Evolutionary conservation across 2,113 vertebrate species (phyloP).

Genomic region (Zootoca vivipara): DNA sequence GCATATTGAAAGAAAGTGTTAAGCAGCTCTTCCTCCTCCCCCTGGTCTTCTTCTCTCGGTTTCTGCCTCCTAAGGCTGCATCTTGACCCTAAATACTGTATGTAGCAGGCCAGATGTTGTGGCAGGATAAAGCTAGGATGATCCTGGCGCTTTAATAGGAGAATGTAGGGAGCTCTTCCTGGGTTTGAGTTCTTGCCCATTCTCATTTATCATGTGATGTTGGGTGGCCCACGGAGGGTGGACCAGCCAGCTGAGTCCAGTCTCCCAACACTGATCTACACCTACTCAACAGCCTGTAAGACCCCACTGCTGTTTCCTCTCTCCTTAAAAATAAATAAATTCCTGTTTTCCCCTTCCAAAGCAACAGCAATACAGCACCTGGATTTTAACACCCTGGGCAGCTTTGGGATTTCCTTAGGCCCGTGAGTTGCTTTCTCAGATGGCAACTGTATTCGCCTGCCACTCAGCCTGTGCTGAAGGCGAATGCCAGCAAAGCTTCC

Average conservation of each 20-base stretch:
- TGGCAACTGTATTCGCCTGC: fast-evolving
- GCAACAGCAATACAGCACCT: background rate
- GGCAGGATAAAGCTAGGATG: background rate
- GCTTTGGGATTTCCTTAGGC: background rate
- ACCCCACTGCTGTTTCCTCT: background rate
- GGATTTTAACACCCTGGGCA: slow-evolving; percentile 33
- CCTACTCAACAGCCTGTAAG: background rate
- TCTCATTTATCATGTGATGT: background rate
- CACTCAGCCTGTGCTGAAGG: background rate
- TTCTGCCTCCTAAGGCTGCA: background rate
- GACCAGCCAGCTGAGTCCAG: too few species aligned
- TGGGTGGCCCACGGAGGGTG: too few species aligned
- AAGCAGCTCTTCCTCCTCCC: background rate
- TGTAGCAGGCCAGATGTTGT: background rate
- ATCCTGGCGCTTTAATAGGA: background rate
- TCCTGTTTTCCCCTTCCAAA: background rate
- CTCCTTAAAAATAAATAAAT: too few species aligned
- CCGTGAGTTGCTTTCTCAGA: background rate
- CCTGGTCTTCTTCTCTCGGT: background rate
- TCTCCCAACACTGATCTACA: too few species aligned
- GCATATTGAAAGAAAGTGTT: background rate
- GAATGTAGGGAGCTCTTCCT: background rate
- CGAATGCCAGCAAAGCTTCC: background rate
- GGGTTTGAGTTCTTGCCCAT: background rate
- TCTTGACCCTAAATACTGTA: background rate